Evolutionary conservation across 2,888 invertebrate species (phyloP).

Genomic region (Oscheius onirici): DNA sequence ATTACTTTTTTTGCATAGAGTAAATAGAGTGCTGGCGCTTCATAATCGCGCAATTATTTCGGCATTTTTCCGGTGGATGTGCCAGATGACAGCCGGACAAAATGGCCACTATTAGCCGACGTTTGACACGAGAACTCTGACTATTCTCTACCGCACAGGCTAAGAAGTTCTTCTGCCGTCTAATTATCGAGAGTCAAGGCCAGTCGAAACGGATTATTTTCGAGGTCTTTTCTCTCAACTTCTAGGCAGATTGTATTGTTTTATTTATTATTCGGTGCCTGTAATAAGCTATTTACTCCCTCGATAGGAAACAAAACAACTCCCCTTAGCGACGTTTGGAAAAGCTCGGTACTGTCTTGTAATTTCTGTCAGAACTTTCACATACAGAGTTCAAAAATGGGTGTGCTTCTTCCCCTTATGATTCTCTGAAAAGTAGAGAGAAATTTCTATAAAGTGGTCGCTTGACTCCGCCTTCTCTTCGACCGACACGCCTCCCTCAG

Average conservation of each 20-base stretch:
- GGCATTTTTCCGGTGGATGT: slow-evolving; percentile 4
- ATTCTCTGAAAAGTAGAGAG: not conserved
- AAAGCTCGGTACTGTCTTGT: no score
- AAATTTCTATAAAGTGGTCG: not conserved
- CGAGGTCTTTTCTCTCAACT: not conserved
- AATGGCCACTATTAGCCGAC: not conserved
- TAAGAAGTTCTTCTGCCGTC: slow-evolving; percentile 54
- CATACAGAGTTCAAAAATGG: not conserved
- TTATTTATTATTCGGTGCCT: no score
- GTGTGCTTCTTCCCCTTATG: no score
- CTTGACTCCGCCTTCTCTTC: slow-evolving; percentile 12
- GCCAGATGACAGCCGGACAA: slow-evolving; percentile 9
- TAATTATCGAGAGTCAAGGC: slow-evolving; percentile 58
- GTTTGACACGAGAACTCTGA: not conserved
- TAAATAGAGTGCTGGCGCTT: not conserved
- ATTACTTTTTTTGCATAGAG: no score
- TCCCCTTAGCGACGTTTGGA: no score
- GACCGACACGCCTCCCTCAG: slow-evolving; percentile 22
- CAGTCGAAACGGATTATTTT: slow-evolving; percentile 6
- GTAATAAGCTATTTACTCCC: no score
- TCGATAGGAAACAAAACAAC: no score
- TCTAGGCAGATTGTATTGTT: not conserved
- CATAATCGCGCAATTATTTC: slow-evolving; percentile 28
- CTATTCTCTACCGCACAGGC: slow-evolving; percentile 14
- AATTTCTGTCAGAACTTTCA: not conserved